Evolutionary conservation across 2,888 invertebrate species (phyloP), one percentile per base, ranked within the genome.

Genomic region (Conchocele bisecta): DNA sequence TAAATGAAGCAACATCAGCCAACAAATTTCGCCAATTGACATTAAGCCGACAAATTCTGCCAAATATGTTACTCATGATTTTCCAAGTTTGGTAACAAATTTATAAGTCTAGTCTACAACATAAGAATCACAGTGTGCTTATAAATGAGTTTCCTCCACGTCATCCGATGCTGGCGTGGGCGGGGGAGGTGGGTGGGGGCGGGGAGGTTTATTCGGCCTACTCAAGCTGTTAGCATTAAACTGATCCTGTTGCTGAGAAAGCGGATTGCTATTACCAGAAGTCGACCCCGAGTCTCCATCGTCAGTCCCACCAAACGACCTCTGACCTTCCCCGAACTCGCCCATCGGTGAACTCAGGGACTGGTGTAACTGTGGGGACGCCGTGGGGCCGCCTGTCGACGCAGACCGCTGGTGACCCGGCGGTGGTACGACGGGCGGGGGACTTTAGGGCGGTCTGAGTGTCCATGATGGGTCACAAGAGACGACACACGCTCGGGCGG

Each of bases 101-200:
- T 11, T 20, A 22, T 4, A 6, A 20, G 17, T 29, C 28, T 51
- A 51, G 31, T 31, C 31, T 35, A 51, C 51, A 33, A 31, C 20
- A 31, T 51, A 33, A 48, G 22, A 51, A 33, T 35, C 31, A 31
- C 31, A 35, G 31, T 13, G 33, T 33, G 51, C 51, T 51, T 51
- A 51, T 51, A 88, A 78, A 69, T 85, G 84, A 17, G 88, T 88
- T 64, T 84, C 78, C 65, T 87, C 86, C n/a, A 83, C 79, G 33
- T 86, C 80, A 65, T 88, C 88, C 15, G 82, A 76, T 37, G 69
- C 63, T 20, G 86, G 85, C 33, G 85, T 85, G 17, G 84, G 85
- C 37, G 86, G 86, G 22, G 86, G 86, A 20, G 86, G 86, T 29
- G 87, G 87, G 56, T 75, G 72, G 24, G 85, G 86, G 28, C 87